Conservation (phyloP, 2,113 vertebrate species). For the Muntiacus reevesi region DNA sequence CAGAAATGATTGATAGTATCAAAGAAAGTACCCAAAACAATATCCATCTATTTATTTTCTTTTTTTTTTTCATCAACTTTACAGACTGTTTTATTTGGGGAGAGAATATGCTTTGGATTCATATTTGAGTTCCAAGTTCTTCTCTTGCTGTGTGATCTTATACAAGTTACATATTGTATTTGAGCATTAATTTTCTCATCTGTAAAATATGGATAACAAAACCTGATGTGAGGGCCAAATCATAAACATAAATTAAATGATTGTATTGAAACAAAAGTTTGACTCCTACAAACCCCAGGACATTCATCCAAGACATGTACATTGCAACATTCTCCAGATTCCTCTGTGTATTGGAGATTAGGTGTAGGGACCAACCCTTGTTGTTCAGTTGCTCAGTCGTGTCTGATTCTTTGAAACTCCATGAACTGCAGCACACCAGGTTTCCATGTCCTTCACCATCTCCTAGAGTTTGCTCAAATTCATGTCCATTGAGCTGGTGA, state of each 20-base stretch:
- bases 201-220: background rate
- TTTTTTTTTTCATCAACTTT: background rate
- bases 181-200: background rate
- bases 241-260: background rate
- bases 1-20: background rate
- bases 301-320: background rate
- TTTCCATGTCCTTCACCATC: background rate
- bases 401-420: background rate
- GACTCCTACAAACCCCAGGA: background rate
- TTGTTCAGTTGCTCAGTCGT: background rate
- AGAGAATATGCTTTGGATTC: background rate
- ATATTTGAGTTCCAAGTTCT: background rate
- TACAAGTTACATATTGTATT: background rate
- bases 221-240: background rate
- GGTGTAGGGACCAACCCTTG: background rate
- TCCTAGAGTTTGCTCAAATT: background rate
- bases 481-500: background rate
- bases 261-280: background rate
- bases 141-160: background rate
- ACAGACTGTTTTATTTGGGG: background rate
- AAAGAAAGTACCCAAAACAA: background rate
- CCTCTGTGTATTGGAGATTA: background rate
- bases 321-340: background rate
- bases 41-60: background rate
- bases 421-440: background rate